A percentile compares a stretch with the other conserved stretches of the same genome.
phyloP scores from a whole-genome alignment of 2,797 vertebrate species.

The Heterohyrax brucei region DNA sequence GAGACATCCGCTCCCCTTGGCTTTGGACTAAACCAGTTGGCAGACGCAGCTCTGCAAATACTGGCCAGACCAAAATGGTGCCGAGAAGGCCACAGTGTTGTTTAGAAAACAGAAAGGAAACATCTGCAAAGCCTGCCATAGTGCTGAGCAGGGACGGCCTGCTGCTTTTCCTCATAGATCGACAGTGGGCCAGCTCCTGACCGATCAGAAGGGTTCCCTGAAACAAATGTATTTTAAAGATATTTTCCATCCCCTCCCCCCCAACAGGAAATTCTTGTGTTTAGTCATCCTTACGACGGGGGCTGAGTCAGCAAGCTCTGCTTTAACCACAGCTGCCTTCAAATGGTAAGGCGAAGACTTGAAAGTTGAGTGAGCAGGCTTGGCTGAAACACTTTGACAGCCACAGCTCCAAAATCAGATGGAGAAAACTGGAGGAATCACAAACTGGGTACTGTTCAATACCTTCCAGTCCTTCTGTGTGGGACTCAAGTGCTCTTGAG shows the following conservation, averaged over 20 bases:
- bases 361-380: constrained; percentile 73
- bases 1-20: constrained; percentile 75
- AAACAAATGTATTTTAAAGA: constrained; percentile 83
- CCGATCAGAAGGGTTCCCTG: constrained; percentile 76
- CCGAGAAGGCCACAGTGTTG: constrained; percentile 73
- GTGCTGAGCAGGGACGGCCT: constrained; percentile 71
- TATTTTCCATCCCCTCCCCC: constrained; percentile 76
- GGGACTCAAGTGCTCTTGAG: constrained; percentile 72
- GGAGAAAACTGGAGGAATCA: constrained; percentile 60
- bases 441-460: constrained; percentile 56
- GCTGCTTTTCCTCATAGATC: constrained; percentile 79
- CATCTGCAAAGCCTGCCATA: constrained; percentile 80
- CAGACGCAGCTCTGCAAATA: constrained; percentile 77
- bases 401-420: constrained; percentile 63
- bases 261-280: constrained; percentile 85
- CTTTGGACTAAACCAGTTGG: constrained; percentile 81
- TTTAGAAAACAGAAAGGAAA: constrained; percentile 82
- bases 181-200: constrained; percentile 68
- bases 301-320: constrained; percentile 86
- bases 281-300: constrained; percentile 86
- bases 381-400: constrained; percentile 76
- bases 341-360: constrained; percentile 82
- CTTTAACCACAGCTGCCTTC: constrained; percentile 85
- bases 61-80: constrained; percentile 86
- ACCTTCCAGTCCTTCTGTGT: constrained; percentile 77